These are phyloP conservation scores for Caradrina clavipalpis DNA, from an alignment of 2,888 invertebrate species.

Conservation along the genomic window DNA sequence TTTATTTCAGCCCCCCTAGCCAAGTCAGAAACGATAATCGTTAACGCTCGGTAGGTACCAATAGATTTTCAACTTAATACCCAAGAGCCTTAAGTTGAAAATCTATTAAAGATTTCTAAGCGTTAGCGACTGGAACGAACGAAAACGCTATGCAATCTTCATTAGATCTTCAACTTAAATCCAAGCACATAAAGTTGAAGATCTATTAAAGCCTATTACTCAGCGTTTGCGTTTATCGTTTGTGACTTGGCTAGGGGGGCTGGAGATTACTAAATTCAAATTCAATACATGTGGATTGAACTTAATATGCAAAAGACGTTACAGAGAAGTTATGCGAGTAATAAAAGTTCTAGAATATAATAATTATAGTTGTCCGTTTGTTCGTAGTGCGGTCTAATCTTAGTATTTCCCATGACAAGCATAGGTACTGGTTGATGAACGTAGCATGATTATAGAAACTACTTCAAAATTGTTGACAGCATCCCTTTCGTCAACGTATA, in stretches of 20 bases:
- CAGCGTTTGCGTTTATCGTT: too few relatives aligned
- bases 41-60: too few relatives aligned
- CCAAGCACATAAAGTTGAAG: too few relatives aligned
- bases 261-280: neutral
- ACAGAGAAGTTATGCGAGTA: neutral
- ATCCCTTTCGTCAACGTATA: neutral
- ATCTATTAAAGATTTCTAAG: too few relatives aligned
- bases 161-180: too few relatives aligned
- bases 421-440: constrained; percentile 26
- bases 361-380: neutral
- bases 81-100: too few relatives aligned
- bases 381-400: constrained; percentile 38
- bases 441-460: constrained; percentile 22
- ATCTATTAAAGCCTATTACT: too few relatives aligned
- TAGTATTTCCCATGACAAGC: constrained; percentile 14
- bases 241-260: too few relatives aligned
- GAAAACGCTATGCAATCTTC: too few relatives aligned
- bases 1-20: neutral
- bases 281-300: neutral
- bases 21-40: too few relatives aligned
- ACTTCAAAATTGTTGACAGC: constrained; percentile 1
- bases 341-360: neutral
- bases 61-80: too few relatives aligned
- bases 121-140: too few relatives aligned
- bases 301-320: neutral